Conservation (phyloP, 2,888 invertebrate genomes). For the Linyphia triangularis region DNA sequence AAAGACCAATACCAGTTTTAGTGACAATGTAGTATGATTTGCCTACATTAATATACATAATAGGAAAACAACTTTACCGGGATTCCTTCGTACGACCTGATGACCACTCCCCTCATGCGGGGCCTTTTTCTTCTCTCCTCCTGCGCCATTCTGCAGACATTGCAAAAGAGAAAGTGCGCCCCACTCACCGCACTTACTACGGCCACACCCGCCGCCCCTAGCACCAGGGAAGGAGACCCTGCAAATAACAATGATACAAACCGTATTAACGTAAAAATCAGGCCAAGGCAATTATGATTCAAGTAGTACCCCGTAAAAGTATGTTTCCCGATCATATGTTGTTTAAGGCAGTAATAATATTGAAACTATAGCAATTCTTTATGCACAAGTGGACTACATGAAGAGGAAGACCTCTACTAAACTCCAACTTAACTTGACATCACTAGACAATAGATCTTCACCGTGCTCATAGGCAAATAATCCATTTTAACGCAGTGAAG, state of each 20-base stretch:
- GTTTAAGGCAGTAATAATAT: no score
- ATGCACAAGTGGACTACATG: not conserved
- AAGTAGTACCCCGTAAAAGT: no score
- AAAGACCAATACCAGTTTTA: no score
- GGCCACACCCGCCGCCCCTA: constrained; percentile 18
- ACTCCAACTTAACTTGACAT: no score
- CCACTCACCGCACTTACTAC: constrained; percentile 15
- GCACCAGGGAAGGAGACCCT: constrained; percentile 41
- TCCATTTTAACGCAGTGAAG: no score
- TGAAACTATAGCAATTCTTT: not conserved
- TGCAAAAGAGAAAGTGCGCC: constrained; percentile 8
- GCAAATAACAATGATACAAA: not conserved
- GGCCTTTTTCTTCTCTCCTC: constrained; percentile 11
- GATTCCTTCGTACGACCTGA: constrained; percentile 47
- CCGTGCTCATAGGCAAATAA: no score
- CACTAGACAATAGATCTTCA: no score
- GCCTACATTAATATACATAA: not conserved
- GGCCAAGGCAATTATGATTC: not conserved
- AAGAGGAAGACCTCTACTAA: not conserved
- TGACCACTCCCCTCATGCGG: constrained; percentile 48
- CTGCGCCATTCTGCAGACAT: not conserved
- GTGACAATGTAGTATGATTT: no score
- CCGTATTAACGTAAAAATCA: not conserved
- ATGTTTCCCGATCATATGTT: no score
- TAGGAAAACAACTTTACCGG: constrained; percentile 18